phyloP scores from a whole-genome alignment of 2,113 vertebrate species.

The Daphoenositta chrysoptera region DNA sequence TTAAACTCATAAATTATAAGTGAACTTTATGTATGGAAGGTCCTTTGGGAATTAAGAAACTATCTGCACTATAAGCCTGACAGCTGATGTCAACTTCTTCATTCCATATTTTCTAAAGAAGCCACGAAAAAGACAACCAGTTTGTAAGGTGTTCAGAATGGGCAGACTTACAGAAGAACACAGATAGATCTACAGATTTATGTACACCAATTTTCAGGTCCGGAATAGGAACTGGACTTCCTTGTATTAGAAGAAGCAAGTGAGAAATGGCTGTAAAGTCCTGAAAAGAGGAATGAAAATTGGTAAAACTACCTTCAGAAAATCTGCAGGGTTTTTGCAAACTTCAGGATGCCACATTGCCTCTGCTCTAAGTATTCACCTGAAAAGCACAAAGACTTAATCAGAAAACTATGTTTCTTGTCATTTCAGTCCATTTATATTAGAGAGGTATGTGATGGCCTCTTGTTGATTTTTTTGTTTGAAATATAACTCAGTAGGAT shows the following conservation, averaged over 20 bases:
- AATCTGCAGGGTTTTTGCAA: background rate
- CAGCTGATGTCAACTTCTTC: background rate
- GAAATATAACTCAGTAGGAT: background rate
- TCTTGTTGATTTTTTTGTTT: background rate
- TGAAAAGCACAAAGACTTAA: background rate
- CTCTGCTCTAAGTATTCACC: background rate
- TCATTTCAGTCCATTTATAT: background rate
- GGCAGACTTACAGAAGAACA: background rate
- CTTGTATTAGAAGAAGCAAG: background rate
- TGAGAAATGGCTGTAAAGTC: background rate
- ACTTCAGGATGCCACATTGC: background rate
- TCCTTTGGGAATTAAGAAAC: background rate
- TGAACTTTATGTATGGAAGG: background rate
- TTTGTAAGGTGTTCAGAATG: background rate
- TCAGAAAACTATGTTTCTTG: background rate
- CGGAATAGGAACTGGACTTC: background rate
- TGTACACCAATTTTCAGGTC: background rate
- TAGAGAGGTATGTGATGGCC: background rate
- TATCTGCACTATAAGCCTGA: background rate
- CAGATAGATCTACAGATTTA: background rate
- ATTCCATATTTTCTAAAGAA: background rate
- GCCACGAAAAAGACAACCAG: background rate
- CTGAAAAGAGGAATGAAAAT: background rate
- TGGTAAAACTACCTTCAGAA: background rate
- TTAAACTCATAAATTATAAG: background rate